These are phyloP conservation scores for Indri indri DNA, from an alignment of 2,113 vertebrate species.

Conservation along the genomic window DNA sequence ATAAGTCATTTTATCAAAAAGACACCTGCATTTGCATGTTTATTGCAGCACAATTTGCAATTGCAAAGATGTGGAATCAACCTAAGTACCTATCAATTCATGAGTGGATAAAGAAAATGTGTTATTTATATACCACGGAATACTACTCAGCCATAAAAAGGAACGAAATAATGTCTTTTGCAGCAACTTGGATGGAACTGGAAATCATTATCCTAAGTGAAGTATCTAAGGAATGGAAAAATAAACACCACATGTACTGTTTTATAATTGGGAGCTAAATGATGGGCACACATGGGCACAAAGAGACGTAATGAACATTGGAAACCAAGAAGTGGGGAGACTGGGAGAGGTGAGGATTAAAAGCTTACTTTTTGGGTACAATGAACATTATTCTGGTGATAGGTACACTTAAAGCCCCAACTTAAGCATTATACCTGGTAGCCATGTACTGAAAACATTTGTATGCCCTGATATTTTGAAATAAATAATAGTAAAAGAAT, in stretches of 20 bases:
- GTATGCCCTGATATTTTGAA: too few relatives aligned
- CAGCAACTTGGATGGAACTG: neutral
- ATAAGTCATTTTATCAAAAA: neutral
- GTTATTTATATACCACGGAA: neutral
- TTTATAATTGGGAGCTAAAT: neutral
- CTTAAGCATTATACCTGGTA: too few relatives aligned
- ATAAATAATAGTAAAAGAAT: too few relatives aligned
- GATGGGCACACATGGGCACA: neutral
- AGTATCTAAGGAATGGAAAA: neutral
- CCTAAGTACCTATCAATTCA: neutral
- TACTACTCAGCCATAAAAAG: neutral
- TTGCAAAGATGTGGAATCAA: neutral
- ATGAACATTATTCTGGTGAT: too few relatives aligned
- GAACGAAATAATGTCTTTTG: neutral
- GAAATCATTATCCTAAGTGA: neutral
- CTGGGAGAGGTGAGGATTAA: too few relatives aligned
- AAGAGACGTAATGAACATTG: neutral
- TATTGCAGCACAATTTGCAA: neutral
- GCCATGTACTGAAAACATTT: too few relatives aligned
- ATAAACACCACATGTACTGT: neutral
- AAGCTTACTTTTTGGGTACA: too few relatives aligned
- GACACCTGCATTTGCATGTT: neutral
- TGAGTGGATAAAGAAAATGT: neutral
- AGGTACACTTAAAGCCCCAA: too few relatives aligned
- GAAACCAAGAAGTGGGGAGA: neutral